Conservation (phyloP, 2,113 vertebrate species). For the Rhinolophus sinicus region DNA sequence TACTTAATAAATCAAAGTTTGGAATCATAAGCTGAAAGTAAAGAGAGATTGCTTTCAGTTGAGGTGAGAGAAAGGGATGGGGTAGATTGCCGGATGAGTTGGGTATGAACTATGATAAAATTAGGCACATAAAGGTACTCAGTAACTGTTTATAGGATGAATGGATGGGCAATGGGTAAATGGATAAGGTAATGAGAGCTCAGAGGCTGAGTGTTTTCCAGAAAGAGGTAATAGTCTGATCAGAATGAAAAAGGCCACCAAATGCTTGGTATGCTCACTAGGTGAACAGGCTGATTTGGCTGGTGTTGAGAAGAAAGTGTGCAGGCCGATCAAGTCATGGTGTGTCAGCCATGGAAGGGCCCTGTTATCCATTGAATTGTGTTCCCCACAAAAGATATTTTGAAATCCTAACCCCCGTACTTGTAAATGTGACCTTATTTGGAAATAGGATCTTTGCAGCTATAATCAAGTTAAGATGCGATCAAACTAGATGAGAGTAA, state of each 20-base stretch:
- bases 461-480: background rate
- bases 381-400: background rate
- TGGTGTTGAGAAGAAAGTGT: background rate
- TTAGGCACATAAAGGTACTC: background rate
- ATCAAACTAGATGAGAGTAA: background rate
- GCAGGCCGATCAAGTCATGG: background rate
- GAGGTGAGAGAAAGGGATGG: background rate
- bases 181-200: background rate
- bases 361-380: background rate
- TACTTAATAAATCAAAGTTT: background rate
- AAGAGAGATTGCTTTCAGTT: background rate
- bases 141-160: background rate
- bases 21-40: background rate
- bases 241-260: background rate
- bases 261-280: background rate
- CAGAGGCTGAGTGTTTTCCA: background rate
- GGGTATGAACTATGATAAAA: background rate
- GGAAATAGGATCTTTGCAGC: constrained; percentile 5
- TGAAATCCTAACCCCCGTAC: background rate
- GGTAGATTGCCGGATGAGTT: background rate
- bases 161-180: background rate
- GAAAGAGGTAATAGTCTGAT: background rate
- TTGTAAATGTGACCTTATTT: background rate
- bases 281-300: background rate
- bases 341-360: background rate